Base-by-base conservation (phyloP, 2,797 vertebrate genomes). In the Octomys mimax region DNA sequence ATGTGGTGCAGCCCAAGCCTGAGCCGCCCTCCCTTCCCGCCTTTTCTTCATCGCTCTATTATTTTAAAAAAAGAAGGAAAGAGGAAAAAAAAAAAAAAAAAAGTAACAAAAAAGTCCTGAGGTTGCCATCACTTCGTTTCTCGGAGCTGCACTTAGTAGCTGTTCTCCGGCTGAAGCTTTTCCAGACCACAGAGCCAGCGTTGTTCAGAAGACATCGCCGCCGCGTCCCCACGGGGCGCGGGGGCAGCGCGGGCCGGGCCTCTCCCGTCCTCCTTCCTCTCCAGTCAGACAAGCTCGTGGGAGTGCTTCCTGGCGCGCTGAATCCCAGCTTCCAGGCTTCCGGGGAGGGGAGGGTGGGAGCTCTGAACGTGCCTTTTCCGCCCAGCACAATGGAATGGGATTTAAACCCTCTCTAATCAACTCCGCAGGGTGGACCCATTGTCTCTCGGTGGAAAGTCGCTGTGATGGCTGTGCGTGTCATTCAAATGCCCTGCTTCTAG, bases 281-380 rank as follows among this genome's bases (percentile, higher is more conserved):
- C 91, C 68, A 19, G 10, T 46, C 0, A 49, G 13, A 84, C 88
- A 87, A 79, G 82, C 80, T 91, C 39, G 22, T 31, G n/a, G n/a
- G 46, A 80, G 42, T n/a, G 80, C 46, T 82, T 22, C 0, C 42
- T 85, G 89, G 89, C 12, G 7, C 31, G n/a, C 19, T 9, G 73
- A 66, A 57, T 64, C 61, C 52, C 80, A 88, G 39, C 64, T 42
- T 75, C 2, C 26, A 77, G 75, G 52, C 71, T 71, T 75, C 54
- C 1, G 39, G 88, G 42, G 39, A 31, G 52, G 0, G 33, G 18
- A 24, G 31, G 81, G 16, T 64, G n/a, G 13, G 80, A 79, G 70
- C 16, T 93, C 89, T 62, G 70, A 95, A 94, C 62, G 42, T 70
- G 75, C 77, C 13, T 96, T 90, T 87, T 87, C 75, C 57, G 85